Conservation (phyloP, 2,113 vertebrate genomes). For the Cyanocitta stelleri region DNA sequence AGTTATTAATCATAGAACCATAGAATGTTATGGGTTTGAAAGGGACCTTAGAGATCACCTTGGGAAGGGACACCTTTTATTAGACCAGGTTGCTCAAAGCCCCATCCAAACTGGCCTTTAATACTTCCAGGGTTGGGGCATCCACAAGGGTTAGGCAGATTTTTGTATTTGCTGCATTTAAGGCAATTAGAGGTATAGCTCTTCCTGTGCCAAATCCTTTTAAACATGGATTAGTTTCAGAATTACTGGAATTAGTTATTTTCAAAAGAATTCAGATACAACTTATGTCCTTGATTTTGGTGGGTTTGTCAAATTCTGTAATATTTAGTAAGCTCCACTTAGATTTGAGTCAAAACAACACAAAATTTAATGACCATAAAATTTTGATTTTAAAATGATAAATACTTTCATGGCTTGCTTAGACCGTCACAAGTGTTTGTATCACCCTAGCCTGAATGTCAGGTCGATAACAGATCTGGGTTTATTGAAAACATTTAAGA, state of each 20-base stretch:
- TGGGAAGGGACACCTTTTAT: not conserved
- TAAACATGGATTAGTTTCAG: not conserved
- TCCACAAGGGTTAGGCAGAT: not conserved
- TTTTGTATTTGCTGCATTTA: not conserved
- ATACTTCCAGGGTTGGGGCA: not conserved
- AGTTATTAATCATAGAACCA: not conserved
- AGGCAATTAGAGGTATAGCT: not conserved
- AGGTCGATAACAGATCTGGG: not conserved
- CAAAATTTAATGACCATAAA: not conserved
- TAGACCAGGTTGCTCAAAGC: not conserved
- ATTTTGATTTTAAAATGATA: not conserved
- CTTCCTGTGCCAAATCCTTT: not conserved
- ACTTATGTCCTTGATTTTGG: not conserved
- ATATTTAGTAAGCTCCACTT: not conserved
- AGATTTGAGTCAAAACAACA: not conserved
- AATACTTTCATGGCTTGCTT: not conserved
- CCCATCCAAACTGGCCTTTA: not conserved
- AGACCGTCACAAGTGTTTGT: not conserved
- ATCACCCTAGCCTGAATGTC: not conserved
- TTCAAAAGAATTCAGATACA: not conserved
- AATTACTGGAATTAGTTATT: not conserved
- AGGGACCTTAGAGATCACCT: not conserved
- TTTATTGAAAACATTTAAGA: not conserved
- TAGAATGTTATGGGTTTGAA: not conserved
- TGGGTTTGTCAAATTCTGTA: not conserved